phyloP scores from a whole-genome alignment of 2,113 vertebrate species.

The Sula dactylatra region DNA sequence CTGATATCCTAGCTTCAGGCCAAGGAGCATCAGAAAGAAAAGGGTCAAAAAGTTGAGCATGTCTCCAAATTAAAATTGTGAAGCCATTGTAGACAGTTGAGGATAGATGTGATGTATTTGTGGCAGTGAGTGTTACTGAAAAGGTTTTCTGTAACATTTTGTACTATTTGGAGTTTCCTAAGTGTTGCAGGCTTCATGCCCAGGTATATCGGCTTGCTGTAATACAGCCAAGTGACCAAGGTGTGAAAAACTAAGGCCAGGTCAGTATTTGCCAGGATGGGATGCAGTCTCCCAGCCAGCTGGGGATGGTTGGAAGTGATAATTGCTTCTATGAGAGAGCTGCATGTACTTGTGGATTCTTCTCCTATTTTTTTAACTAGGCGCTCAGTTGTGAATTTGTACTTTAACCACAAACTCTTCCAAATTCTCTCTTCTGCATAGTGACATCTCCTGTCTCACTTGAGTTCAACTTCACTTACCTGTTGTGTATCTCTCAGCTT shows the following conservation, averaged over 20 bases:
- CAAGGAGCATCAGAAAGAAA: constrained; percentile 1
- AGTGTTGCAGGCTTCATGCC: constrained; percentile 60
- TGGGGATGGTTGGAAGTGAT: constrained; percentile 47
- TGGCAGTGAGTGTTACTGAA: background rate
- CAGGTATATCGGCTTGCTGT: constrained; percentile 60
- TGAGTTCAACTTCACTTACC: background rate
- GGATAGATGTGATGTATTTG: constrained; percentile 16
- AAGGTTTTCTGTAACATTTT: constrained; percentile 52
- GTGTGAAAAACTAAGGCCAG: constrained; percentile 70
- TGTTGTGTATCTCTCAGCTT: background rate
- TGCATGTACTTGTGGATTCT: constrained; percentile 22
- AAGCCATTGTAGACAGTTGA: constrained; percentile 12
- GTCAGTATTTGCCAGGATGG: constrained; percentile 65
- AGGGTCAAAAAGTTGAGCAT: background rate
- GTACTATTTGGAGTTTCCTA: constrained; percentile 55
- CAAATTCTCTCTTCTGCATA: background rate
- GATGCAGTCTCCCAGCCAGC: constrained; percentile 46
- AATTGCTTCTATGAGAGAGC: constrained; percentile 41
- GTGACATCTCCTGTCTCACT: background rate
- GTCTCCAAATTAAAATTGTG: constrained; percentile 22
- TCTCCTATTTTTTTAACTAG: background rate
- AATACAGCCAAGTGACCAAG: constrained; percentile 62
- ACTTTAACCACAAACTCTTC: background rate
- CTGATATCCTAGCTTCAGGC: background rate
- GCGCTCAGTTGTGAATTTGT: rapidly evolving